A percentile compares a stretch with the other conserved stretches of the same genome.
These are phyloP conservation scores for Apeira syringaria DNA, from an alignment of 2,888 invertebrate genomes.

Conservation along the genomic window DNA sequence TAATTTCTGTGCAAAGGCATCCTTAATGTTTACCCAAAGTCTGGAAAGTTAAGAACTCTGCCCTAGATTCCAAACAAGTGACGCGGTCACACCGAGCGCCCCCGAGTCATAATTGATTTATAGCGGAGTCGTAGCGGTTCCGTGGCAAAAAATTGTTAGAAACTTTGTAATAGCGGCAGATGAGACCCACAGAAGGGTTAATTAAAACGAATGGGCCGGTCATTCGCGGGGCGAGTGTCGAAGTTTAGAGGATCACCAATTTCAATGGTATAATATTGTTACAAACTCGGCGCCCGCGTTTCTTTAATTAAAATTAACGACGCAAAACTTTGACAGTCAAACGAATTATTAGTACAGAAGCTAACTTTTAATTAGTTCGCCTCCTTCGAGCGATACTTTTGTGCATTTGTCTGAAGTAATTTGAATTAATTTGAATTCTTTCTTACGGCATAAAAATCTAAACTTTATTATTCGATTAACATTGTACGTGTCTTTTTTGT, in stretches of 20 bases:
- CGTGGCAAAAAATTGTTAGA: slow-evolving; percentile 46
- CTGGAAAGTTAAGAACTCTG: slow-evolving; percentile 14
- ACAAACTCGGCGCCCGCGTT: slow-evolving; percentile 75
- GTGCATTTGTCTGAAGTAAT: slow-evolving; percentile 74
- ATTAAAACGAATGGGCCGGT: slow-evolving; percentile 80
- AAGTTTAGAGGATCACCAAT: slow-evolving; percentile 82
- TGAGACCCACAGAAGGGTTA: slow-evolving; percentile 72
- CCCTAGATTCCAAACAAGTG: slow-evolving; percentile 35
- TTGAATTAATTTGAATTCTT: slow-evolving; percentile 76
- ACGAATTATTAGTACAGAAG: slow-evolving; percentile 83
- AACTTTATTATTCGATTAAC: slow-evolving; percentile 38
- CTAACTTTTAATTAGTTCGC: slow-evolving; percentile 82
- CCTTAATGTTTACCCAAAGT: slow-evolving; percentile 18
- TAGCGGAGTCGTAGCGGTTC: slow-evolving; percentile 48
- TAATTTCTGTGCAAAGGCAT: slow-evolving; percentile 17
- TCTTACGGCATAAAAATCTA: slow-evolving; percentile 42
- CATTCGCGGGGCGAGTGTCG: slow-evolving; percentile 73
- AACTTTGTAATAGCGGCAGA: slow-evolving; percentile 65
- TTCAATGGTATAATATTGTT: slow-evolving; percentile 82
- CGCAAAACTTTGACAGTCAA: slow-evolving; percentile 82
- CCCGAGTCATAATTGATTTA: slow-evolving; percentile 64
- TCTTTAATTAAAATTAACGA: slow-evolving; percentile 84
- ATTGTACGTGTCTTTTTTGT: slow-evolving; percentile 24
- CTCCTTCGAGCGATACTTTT: slow-evolving; percentile 75
- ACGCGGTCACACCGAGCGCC: slow-evolving; percentile 18